Evolutionary conservation across 2,797 vertebrate genomes (phyloP), one percentile per base, ranked within the genome.

Genomic region (Microchirus variegatus): DNA sequence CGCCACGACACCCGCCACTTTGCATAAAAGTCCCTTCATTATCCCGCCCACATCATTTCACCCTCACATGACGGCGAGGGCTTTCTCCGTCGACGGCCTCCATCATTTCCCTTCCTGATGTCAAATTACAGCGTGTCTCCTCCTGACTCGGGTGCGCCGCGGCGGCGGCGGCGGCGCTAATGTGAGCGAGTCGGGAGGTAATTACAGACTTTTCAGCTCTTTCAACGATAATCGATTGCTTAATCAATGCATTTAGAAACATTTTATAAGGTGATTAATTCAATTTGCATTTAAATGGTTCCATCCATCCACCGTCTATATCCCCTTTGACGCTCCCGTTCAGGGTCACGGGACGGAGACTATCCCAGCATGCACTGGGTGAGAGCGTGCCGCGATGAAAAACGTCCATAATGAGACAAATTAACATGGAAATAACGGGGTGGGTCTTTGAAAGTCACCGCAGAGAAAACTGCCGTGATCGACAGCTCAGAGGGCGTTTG

Each of bases 11-110:
- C 66, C 47, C 73, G 51, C 51, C 12, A 35, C 67, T 81, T 78
- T 72, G 72, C 75, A 81, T 83, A 73, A 76, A 77, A 73, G 60
- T 70, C 75, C 74, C 67, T 73, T 72, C 77, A 82, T 82, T 83
- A 81, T 63, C 63, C 77, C 73, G 10, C 81, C 81, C 62, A 61
- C 62, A 14, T 78, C 77, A 48, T 70, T 69, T 73, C 59, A 35
- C 59, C 38, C 59, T 67, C 49, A 14, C 65, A 67, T 54, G 78
- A 65, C 70, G 68, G 69, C 10, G 1, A 51, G 35, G 53, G 4
- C 38, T 16, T 63, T 66, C 3, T 46, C 53, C 74, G 67, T 60
- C 50, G 36, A 40, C 58, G 60, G 70, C 72, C 67, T 63, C 46
- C 66, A n/a, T 57, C 61, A 26, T 11, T 47, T 63, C 72, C 52